These are phyloP conservation scores for Drosophila athabasca DNA, from an alignment of 1,140 invertebrate genomes.

Conservation along the genomic window DNA sequence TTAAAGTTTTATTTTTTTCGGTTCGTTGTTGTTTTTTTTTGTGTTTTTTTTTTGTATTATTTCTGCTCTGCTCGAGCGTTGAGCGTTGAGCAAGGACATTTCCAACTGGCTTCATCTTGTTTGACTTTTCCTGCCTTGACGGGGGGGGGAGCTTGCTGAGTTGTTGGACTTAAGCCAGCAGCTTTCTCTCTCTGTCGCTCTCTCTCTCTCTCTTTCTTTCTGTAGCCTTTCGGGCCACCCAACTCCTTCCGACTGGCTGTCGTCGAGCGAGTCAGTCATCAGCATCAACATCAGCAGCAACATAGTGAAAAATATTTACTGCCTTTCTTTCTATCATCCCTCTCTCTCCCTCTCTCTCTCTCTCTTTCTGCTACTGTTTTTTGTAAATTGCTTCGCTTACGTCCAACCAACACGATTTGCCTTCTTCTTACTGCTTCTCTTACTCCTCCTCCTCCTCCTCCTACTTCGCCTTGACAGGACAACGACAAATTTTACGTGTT, in stretches of 20 bases:
- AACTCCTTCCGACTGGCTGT: conserved; percentile 25
- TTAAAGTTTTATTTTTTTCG: conserved; percentile 51
- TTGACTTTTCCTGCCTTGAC: conserved; percentile 60
- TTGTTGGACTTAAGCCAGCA: conserved; percentile 45
- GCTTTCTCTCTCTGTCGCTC: background rate
- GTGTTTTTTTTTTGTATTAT: conserved; percentile 35
- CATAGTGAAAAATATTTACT: conserved; percentile 71
- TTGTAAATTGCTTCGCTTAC: conserved; percentile 57
- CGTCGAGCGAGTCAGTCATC: conserved; percentile 62
- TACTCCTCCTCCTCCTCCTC: too few species aligned
- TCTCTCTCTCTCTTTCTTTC: too few species aligned
- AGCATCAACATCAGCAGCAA: conserved; percentile 49
- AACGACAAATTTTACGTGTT: conserved; percentile 74
- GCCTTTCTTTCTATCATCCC: conserved; percentile 35
- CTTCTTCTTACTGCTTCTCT: background rate
- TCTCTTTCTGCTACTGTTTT: conserved; percentile 20
- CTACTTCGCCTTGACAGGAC: conserved; percentile 23
- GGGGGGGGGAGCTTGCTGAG: conserved; percentile 44
- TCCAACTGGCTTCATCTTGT: conserved; percentile 62
- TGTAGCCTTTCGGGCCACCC: background rate
- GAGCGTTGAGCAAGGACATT: conserved; percentile 43
- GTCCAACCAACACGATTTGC: conserved; percentile 26
- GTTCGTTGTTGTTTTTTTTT: conserved; percentile 28
- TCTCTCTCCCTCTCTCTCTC: conserved; percentile 1
- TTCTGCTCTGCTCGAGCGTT: conserved; percentile 22